These are phyloP conservation scores for Rhopalosiphum nymphaeae DNA, from an alignment of 2,888 invertebrate species.

Conservation along the genomic window DNA sequence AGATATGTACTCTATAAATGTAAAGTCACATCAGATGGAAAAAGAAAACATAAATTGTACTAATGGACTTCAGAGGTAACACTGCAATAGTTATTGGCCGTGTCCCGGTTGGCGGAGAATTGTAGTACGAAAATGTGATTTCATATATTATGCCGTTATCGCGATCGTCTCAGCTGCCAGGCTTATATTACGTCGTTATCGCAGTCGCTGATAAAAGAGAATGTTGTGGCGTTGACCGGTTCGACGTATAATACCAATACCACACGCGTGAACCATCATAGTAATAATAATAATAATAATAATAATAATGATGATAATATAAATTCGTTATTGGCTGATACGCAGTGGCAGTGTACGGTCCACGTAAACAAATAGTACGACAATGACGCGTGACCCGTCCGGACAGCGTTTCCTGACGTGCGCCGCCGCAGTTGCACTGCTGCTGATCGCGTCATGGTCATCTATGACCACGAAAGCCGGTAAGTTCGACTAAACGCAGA, in stretches of 20 bases:
- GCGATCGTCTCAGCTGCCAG: background rate
- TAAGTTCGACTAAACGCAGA: constrained; percentile 14
- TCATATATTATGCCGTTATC: background rate
- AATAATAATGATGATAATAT: background rate
- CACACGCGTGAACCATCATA: background rate
- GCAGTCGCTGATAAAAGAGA: background rate
- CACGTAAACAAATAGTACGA: constrained; percentile 23
- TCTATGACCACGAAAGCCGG: constrained; percentile 27
- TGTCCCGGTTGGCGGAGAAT: background rate
- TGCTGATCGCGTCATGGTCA: constrained; percentile 42
- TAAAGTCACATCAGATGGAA: background rate
- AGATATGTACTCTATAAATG: background rate
- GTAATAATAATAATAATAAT: background rate
- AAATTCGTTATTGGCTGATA: background rate
- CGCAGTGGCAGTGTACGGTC: background rate
- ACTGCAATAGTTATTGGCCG: background rate
- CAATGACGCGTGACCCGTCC: constrained; percentile 32
- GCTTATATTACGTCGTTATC: background rate
- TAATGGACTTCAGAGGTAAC: background rate
- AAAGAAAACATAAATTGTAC: background rate
- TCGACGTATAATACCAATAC: background rate
- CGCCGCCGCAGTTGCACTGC: background rate
- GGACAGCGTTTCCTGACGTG: constrained; percentile 5
- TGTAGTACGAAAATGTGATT: background rate
- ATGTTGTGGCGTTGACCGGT: background rate